Evolutionary conservation across 2,888 invertebrate genomes (phyloP).

Genomic region (Acronicta aceris): DNA sequence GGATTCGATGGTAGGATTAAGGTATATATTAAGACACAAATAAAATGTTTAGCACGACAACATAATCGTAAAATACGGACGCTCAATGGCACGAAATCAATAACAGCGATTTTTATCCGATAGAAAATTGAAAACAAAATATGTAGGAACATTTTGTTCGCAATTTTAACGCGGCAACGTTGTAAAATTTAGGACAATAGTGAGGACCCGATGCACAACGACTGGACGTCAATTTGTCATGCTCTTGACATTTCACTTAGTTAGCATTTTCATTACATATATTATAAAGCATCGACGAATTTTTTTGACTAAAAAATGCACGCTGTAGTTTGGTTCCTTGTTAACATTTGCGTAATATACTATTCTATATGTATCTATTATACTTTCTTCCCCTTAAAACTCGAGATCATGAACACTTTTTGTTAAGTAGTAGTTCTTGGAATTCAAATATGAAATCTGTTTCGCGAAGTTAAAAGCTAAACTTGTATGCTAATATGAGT

Average conservation of each 20-base stretch:
- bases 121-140: constrained; percentile 42
- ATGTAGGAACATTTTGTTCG: constrained; percentile 19
- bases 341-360: no score
- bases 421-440: no score
- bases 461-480: no score
- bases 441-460: no score
- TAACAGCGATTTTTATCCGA: constrained; percentile 36
- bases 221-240: constrained; percentile 71
- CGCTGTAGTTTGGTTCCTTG: no score
- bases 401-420: no score
- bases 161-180: constrained; percentile 31
- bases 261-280: constrained; percentile 68
- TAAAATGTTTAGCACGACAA: constrained; percentile 31
- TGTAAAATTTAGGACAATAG: constrained; percentile 56
- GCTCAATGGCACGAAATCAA: constrained; percentile 34
- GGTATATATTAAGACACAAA: constrained; percentile 13
- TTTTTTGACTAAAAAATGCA: constrained; percentile 37
- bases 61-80: constrained; percentile 27
- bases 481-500: no score
- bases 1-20: no score
- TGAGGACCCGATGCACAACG: constrained; percentile 36
- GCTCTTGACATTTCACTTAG: constrained; percentile 69
- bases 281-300: constrained; percentile 23
- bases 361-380: no score
- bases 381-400: no score